These are phyloP conservation scores for Paramormyrops kingsleyae DNA, from an alignment of 2,113 vertebrate genomes.

Conservation along the genomic window DNA sequence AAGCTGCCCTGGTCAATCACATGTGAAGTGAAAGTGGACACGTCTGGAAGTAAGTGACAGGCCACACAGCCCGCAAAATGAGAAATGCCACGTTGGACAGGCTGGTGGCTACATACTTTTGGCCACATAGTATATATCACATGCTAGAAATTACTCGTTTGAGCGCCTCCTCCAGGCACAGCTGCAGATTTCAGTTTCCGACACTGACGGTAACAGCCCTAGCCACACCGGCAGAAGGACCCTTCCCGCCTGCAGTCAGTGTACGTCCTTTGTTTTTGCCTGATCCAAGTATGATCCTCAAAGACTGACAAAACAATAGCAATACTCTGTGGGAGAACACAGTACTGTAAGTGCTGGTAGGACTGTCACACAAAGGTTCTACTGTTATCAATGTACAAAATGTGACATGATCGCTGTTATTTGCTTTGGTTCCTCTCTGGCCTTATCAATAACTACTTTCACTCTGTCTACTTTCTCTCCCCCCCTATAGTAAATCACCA, in stretches of 20 bases:
- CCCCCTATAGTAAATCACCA: not conserved
- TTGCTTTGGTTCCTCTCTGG: not conserved
- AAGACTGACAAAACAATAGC: not conserved
- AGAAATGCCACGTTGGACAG: not conserved
- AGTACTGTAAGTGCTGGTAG: not conserved
- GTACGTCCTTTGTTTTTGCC: not conserved
- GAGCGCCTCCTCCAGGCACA: not conserved
- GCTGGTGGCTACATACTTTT: not conserved
- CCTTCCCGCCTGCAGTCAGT: not conserved
- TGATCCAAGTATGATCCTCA: not conserved
- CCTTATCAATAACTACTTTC: not conserved
- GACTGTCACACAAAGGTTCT: not conserved
- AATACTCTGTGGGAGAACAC: not conserved
- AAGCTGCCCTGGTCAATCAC: not conserved
- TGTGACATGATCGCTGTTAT: not conserved
- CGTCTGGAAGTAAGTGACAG: too few relatives aligned
- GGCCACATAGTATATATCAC: not conserved
- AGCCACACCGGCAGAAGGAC: not conserved
- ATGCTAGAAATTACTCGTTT: not conserved
- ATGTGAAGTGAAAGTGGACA: not conserved
- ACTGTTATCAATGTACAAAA: not conserved
- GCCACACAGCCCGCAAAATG: not conserved
- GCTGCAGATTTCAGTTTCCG: not conserved
- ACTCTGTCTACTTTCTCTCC: slow-evolving; percentile 1
- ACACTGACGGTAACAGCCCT: not conserved